These are phyloP conservation scores for Habrosyne pyritoides DNA, from an alignment of 2,888 invertebrate species.

Conservation along the genomic window DNA sequence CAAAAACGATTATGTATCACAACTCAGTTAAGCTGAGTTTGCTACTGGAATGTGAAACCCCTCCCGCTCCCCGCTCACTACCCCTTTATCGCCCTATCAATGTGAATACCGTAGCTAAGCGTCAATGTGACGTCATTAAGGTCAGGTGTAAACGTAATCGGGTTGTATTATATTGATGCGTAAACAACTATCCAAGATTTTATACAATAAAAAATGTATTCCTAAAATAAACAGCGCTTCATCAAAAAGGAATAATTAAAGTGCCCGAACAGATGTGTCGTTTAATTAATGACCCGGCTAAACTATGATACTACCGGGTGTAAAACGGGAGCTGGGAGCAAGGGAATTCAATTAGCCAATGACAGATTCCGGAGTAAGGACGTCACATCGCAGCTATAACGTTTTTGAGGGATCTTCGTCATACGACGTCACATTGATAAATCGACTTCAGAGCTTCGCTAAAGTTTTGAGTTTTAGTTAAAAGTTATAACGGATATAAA, in stretches of 20 bases:
- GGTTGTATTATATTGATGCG: no score
- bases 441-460: background rate
- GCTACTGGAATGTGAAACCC: no score
- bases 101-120: no score
- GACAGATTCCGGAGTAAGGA: conserved; percentile 10
- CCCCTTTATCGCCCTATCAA: no score
- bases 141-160: no score
- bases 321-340: conserved; percentile 19
- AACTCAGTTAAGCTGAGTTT: no score
- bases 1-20: no score
- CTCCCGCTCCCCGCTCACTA: no score
- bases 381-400: background rate
- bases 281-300: conserved; percentile 15
- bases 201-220: no score
- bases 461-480: background rate
- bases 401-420: conserved; percentile 1
- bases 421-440: background rate
- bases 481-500: background rate
- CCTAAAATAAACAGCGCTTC: background rate
- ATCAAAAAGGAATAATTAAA: background rate
- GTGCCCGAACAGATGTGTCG: background rate
- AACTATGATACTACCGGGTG: conserved; percentile 21
- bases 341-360: conserved; percentile 28
- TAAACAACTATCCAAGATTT: no score
- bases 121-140: no score